A percentile compares a stretch with the other conserved stretches of the same genome.
phyloP scores from a whole-genome alignment of 2,113 vertebrate genomes.

The Siphamia tubifer region DNA sequence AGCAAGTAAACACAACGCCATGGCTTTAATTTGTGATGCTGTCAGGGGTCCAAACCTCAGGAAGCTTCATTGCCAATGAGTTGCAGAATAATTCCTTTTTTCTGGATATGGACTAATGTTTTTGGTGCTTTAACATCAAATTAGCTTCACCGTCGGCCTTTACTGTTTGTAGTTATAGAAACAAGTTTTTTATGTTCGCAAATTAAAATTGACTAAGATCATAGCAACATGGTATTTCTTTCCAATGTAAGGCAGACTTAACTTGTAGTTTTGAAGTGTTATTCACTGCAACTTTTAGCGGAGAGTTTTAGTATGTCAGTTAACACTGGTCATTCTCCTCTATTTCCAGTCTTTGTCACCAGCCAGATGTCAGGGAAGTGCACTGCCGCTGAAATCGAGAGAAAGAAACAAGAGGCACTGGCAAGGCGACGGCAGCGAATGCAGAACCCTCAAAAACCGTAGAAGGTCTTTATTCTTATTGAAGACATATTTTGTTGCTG shows the following conservation, averaged over 20 bases:
- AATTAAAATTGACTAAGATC: conserved; percentile 18
- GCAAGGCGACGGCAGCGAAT: conserved; percentile 84
- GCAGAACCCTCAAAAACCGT: conserved; percentile 68
- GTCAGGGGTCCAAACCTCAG: conserved; percentile 45
- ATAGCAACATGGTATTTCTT: neutral
- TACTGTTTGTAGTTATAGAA: conserved; percentile 1
- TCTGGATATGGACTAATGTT: neutral
- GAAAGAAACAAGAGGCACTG: conserved; percentile 91
- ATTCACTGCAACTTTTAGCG: neutral
- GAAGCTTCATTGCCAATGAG: conserved; percentile 32
- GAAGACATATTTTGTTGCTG: conserved; percentile 22
- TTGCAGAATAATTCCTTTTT: conserved; percentile 17
- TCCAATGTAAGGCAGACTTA: neutral
- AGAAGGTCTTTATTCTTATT: neutral
- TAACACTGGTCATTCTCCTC: conserved; percentile 4
- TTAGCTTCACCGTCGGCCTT: neutral
- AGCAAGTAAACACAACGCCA: conserved; percentile 28
- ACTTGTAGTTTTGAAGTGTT: neutral
- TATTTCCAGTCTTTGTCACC: conserved; percentile 78
- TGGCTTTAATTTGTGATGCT: conserved; percentile 48
- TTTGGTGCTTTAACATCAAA: neutral
- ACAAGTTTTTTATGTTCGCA: conserved; percentile 1
- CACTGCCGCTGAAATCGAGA: conserved; percentile 90
- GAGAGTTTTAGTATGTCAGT: neutral
- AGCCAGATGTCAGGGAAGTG: conserved; percentile 82